These are phyloP conservation scores for Selenia dentaria DNA, from an alignment of 2,888 invertebrate species.

Conservation along the genomic window DNA sequence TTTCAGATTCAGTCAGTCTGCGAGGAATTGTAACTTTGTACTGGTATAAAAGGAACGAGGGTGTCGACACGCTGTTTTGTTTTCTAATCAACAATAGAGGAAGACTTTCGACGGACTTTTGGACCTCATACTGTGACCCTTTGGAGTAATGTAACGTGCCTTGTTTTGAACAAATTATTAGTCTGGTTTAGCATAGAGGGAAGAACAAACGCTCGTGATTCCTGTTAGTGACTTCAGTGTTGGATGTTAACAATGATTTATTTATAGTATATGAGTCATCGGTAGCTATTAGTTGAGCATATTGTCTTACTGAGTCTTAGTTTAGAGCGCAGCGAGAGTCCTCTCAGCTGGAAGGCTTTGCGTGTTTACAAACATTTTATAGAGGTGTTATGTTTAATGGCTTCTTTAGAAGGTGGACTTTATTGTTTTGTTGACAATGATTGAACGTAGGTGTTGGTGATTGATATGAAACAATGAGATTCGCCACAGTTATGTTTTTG, in stretches of 20 bases:
- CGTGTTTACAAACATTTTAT: slow-evolving; percentile 84
- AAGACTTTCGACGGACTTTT: slow-evolving; percentile 53
- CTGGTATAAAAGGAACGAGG: slow-evolving; percentile 72
- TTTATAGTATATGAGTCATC: slow-evolving; percentile 76
- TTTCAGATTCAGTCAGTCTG: slow-evolving; percentile 59
- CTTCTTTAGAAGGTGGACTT: slow-evolving; percentile 73
- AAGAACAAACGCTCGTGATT: slow-evolving; percentile 74
- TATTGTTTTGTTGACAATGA: slow-evolving; percentile 68
- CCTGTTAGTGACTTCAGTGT: slow-evolving; percentile 63
- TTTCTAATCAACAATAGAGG: slow-evolving; percentile 71
- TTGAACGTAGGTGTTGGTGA: slow-evolving; percentile 49
- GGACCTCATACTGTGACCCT: slow-evolving; percentile 77
- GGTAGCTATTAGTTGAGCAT: slow-evolving; percentile 66
- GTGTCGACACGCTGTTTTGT: slow-evolving; percentile 81
- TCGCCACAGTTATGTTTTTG: slow-evolving; percentile 28
- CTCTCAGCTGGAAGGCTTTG: slow-evolving; percentile 76
- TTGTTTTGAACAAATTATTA: slow-evolving; percentile 83
- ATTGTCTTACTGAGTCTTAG: slow-evolving; percentile 64
- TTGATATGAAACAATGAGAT: slow-evolving; percentile 36
- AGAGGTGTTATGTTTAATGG: slow-evolving; percentile 78
- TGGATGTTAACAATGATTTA: slow-evolving; percentile 68
- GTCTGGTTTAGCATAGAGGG: slow-evolving; percentile 79
- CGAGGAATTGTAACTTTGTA: slow-evolving; percentile 67
- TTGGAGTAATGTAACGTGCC: slow-evolving; percentile 58
- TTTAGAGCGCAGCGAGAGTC: slow-evolving; percentile 44